Evolutionary conservation across 2,888 invertebrate species (phyloP).

Genomic region (Dolichomitus sp.): DNA sequence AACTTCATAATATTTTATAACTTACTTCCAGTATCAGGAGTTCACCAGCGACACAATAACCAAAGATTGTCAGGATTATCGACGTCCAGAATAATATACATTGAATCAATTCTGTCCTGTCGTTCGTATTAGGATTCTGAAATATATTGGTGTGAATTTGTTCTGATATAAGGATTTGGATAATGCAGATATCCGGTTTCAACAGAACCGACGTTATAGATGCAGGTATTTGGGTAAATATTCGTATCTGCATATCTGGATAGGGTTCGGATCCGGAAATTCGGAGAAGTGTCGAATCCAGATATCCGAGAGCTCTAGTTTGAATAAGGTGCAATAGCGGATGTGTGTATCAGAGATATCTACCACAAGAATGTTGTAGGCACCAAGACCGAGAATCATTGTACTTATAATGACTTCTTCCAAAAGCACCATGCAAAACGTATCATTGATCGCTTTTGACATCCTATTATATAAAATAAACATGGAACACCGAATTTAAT

Average conservation of each 20-base stretch:
- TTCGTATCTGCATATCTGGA: no score
- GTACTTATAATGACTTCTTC: slow-evolving; percentile 56
- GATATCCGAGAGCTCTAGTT: no score
- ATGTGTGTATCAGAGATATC: not conserved
- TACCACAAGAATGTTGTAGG: slow-evolving; percentile 60
- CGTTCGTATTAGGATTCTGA: slow-evolving; percentile 4
- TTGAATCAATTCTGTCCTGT: slow-evolving; percentile 24
- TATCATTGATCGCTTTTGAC: slow-evolving; percentile 36
- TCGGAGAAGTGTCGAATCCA: no score
- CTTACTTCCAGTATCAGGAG: slow-evolving; percentile 24
- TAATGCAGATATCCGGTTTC: no score
- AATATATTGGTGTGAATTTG: not conserved
- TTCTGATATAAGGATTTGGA: no score
- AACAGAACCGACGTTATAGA: no score
- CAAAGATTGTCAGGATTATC: slow-evolving; percentile 26
- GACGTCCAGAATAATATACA: slow-evolving; percentile 10
- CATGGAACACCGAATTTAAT: not conserved
- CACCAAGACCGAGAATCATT: slow-evolving; percentile 48
- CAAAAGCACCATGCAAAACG: slow-evolving; percentile 51
- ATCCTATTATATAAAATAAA: slow-evolving; percentile 40
- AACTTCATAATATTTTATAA: not conserved
- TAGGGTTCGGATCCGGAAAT: no score
- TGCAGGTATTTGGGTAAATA: no score
- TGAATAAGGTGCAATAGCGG: not conserved
- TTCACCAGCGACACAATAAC: slow-evolving; percentile 36